Base-by-base conservation (phyloP, 2,888 invertebrate genomes). In the Drosophila acutilabella region DNA sequence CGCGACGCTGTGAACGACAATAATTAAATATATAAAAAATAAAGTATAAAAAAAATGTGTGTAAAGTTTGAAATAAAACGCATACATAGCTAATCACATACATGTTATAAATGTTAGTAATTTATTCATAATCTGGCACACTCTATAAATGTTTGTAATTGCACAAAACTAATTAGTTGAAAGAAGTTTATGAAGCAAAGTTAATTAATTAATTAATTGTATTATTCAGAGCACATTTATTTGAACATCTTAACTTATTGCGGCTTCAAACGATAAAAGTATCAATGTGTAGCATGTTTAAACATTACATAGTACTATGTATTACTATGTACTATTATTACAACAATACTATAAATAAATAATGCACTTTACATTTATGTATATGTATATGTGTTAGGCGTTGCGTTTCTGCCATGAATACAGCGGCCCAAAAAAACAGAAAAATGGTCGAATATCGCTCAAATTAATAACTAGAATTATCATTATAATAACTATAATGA, bases 1-100 rank as follows among this genome's bases (percentile, higher is more conserved):
- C 88, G 83, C 88, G 89, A 91, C 91, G 92, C 92, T 92, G 92
- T 92, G 92, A 91, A 90, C 90, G 92, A 92, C 92, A 92, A 92
- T 92, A 92, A 92, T 85, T 87, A 81, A 81, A 75, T 75, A 71
- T 72, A 75, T 30, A 30, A 8, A 30, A 74, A 76, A 58, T 73
- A 74, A 56, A 74, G 73, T 26, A 45, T 48, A 69, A 48, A 54
- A 54, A 57, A 16, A 58, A 10, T 54, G 47, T 64, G 75, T 76
- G 66, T 75, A 68, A 65, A 68, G 41, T 73, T 72, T 77, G 65
- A 60, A 36, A 61, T 59, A 62, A 36, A 62, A 36, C 36, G 1
- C 6, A 50, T 16, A 30, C 30, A 30, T 44, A 52, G n/a, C 20
- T 51, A 45, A 26, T 33, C 30, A 30, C 30, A 61, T 50, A 64